Evolutionary conservation across 2,113 vertebrate species (phyloP).

Genomic region (Brachypodius melanocephalos): DNA sequence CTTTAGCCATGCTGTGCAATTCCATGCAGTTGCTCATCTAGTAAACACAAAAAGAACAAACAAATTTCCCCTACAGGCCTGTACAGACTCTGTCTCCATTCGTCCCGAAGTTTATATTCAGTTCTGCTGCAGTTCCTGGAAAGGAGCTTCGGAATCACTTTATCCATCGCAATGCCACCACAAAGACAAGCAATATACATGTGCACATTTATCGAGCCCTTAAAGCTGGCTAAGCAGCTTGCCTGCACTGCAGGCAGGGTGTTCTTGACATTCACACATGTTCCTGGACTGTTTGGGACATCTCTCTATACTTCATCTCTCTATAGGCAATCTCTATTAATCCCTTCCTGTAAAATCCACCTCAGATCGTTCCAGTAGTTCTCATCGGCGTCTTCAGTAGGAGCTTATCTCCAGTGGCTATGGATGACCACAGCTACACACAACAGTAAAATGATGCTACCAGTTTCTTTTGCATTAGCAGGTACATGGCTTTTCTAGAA

Average conservation of each 20-base stretch:
- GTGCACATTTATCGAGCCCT: neutral
- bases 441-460: neutral
- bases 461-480: neutral
- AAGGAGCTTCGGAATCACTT: neutral
- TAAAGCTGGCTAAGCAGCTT: neutral
- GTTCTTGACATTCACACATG: neutral
- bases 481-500: neutral
- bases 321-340: neutral
- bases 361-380: neutral
- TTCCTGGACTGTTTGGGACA: neutral
- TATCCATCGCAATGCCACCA: neutral
- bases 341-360: neutral
- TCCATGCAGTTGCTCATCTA: conserved; percentile 57
- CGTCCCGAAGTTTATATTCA: neutral
- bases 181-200: neutral
- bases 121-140: neutral
- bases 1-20: conserved; percentile 50
- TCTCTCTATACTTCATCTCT: neutral
- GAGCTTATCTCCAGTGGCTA: neutral
- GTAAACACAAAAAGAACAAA: conserved; percentile 50
- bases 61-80: conserved; percentile 47
- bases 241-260: neutral
- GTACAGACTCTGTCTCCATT: conserved; percentile 2
- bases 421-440: neutral
- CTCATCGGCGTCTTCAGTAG: neutral